phyloP scores from a whole-genome alignment of 1,140 invertebrate genomes.

The Zeugodacus cucurbitae region DNA sequence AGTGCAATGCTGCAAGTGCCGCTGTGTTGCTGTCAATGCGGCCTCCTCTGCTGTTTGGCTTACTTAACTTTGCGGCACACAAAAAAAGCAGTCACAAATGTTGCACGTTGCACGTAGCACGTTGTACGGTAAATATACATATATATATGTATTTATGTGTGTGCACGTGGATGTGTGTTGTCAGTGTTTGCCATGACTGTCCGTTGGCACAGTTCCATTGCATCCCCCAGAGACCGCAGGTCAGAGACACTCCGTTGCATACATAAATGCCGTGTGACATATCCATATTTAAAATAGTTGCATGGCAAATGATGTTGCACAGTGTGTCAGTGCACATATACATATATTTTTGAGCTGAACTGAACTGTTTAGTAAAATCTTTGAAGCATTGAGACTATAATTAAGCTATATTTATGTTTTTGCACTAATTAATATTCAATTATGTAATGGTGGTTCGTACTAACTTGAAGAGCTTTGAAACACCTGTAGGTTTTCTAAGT shows the following conservation, averaged over 20 bases:
- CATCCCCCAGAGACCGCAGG: conserved; percentile 22
- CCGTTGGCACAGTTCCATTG: conserved; percentile 27
- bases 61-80: conserved; percentile 1
- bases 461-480: no score
- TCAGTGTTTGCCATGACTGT: neutral
- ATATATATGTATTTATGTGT: neutral
- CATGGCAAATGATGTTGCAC: neutral
- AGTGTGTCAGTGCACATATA: neutral
- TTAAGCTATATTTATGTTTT: no score
- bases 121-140: neutral
- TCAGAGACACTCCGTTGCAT: neutral
- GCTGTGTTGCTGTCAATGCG: neutral
- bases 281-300: conserved; percentile 10
- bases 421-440: no score
- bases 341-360: no score
- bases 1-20: neutral
- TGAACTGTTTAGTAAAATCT: no score
- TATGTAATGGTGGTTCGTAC: no score
- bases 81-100: neutral
- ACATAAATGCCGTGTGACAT: neutral
- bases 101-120: neutral
- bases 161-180: neutral
- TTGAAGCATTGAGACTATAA: no score
- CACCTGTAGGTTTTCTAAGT: no score
- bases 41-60: neutral